These are phyloP conservation scores for Caenorhabditis uteleia DNA, from an alignment of 2,888 invertebrate species.

Conservation along the genomic window DNA sequence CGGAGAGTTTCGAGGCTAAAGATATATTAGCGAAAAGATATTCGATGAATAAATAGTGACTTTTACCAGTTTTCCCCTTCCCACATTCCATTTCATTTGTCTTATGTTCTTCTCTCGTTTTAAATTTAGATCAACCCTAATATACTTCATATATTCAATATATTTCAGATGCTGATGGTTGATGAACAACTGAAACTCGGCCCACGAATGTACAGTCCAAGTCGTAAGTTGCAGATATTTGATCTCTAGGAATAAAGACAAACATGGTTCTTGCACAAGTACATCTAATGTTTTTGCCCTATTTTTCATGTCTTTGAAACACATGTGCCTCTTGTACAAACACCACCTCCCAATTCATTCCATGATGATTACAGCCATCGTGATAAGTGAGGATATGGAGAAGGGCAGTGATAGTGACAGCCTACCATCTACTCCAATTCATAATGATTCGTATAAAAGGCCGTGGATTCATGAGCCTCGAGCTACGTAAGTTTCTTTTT, in stretches of 20 bases:
- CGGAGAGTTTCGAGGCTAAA: no score
- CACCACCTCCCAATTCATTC: no score
- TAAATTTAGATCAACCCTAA: no score
- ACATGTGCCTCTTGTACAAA: not conserved
- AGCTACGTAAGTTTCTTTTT: slow-evolving; percentile 29
- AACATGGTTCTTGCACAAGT: slow-evolving; percentile 1
- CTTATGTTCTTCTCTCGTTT: no score
- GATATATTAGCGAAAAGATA: no score
- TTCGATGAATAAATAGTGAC: no score
- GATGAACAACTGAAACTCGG: slow-evolving; percentile 39
- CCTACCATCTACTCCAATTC: slow-evolving; percentile 28
- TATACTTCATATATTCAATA: no score
- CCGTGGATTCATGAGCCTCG: slow-evolving; percentile 39
- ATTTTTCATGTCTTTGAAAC: not conserved
- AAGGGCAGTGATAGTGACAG: slow-evolving; percentile 31
- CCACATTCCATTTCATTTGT: no score
- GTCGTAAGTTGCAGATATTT: slow-evolving; percentile 14
- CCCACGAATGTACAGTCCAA: slow-evolving; percentile 12
- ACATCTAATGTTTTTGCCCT: not conserved
- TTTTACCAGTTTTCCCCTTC: no score
- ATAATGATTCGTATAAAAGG: slow-evolving; percentile 10
- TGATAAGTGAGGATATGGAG: slow-evolving; percentile 36
- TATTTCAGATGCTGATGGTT: slow-evolving; percentile 34
- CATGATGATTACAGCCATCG: slow-evolving; percentile 23
- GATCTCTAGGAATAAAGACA: not conserved